phyloP scores from a whole-genome alignment of 2,888 invertebrate genomes.

The Drosophila fulvimacula region DNA sequence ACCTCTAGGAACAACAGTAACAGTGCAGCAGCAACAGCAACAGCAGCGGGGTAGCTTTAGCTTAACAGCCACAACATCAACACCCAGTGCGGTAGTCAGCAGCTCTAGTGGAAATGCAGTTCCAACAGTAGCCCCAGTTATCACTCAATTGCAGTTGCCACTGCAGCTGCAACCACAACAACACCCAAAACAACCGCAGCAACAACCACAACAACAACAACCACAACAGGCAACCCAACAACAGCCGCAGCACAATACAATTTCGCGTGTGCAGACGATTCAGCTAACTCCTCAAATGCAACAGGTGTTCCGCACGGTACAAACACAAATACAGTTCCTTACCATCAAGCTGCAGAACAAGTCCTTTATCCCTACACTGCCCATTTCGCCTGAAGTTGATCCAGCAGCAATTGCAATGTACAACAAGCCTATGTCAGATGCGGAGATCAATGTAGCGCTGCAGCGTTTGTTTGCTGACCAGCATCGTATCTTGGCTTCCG shows the following conservation, averaged over 20 bases:
- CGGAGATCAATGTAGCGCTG: slow-evolving; percentile 86
- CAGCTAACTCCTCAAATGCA: slow-evolving; percentile 91
- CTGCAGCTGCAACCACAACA: slow-evolving; percentile 41
- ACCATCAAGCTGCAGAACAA: slow-evolving; percentile 86
- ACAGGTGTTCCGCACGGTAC: slow-evolving; percentile 88
- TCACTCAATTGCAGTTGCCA: slow-evolving; percentile 51
- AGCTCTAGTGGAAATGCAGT: slow-evolving; percentile 68
- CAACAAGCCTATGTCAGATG: slow-evolving; percentile 85
- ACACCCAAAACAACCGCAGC: slow-evolving; percentile 29
- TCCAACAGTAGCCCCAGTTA: slow-evolving; percentile 40
- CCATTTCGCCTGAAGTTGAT: slow-evolving; percentile 83
- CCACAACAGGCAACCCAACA: slow-evolving; percentile 54
- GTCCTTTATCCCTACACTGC: slow-evolving; percentile 79
- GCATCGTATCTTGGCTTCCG: slow-evolving; percentile 89
- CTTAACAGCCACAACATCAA: slow-evolving; percentile 50
- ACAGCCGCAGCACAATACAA: slow-evolving; percentile 80
- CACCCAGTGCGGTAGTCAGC: slow-evolving; percentile 38
- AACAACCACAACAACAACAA: slow-evolving; percentile 66
- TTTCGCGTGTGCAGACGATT: slow-evolving; percentile 89
- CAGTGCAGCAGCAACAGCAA: slow-evolving; percentile 57
- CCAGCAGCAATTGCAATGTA: slow-evolving; percentile 82
- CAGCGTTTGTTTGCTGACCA: slow-evolving; percentile 89
- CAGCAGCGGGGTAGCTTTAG: slow-evolving; percentile 60
- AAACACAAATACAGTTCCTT: slow-evolving; percentile 89
- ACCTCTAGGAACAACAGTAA: slow-evolving; percentile 28